phyloP scores from a whole-genome alignment of 2,113 vertebrate species.

The Corythoichthys intestinalis region DNA sequence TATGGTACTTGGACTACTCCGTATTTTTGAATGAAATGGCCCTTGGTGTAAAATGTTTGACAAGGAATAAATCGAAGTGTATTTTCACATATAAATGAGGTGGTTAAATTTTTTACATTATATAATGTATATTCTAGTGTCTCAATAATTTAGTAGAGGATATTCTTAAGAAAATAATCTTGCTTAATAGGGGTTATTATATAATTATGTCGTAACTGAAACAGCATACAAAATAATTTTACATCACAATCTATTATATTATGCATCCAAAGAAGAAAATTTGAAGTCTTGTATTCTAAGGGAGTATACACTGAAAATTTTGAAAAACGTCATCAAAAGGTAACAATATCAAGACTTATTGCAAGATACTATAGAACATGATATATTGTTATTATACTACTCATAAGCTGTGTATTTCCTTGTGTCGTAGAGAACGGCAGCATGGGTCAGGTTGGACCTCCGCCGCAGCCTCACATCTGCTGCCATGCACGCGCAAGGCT shows the following conservation, averaged over 20 bases:
- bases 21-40: not conserved
- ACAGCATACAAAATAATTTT: not conserved
- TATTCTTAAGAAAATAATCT: no score
- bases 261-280: not conserved
- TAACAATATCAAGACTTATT: no score
- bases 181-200: not conserved
- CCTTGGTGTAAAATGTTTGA: not conserved
- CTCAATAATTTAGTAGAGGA: not conserved
- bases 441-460: constrained; percentile 27
- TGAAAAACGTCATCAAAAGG: no score
- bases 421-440: constrained; percentile 54
- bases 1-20: no score
- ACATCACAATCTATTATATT: not conserved
- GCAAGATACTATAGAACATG: no score
- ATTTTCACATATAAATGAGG: not conserved
- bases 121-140: not conserved
- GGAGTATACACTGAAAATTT: not conserved
- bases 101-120: not conserved
- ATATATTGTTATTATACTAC: not conserved
- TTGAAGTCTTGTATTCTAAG: not conserved
- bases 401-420: constrained; percentile 27
- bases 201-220: not conserved
- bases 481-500: constrained; percentile 26
- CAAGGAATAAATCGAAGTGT: not conserved
- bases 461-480: constrained; percentile 29